Base-by-base conservation (phyloP, 2,797 vertebrate species). In the Pantherophis vulpinus region DNA sequence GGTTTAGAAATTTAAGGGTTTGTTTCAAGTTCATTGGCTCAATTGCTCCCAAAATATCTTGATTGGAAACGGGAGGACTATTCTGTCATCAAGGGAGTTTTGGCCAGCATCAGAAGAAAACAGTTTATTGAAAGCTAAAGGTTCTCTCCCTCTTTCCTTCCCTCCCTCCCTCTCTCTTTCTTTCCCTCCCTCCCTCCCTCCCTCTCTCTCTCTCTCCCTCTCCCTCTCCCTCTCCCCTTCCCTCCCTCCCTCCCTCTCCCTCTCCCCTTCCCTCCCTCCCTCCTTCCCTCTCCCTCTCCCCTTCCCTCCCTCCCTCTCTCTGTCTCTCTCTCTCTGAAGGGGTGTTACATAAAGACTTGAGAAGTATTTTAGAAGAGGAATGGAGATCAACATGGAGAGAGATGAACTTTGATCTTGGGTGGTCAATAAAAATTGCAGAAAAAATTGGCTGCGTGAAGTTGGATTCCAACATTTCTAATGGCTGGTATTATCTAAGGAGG, bases 31-130 rank as follows among this genome's bases (percentile, higher is more conserved):
- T 97, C 96, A 97, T 94, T 91, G 94, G 93, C 94, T 96, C 92
- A 96, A 93, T 95, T 90, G 94, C 94, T 97, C 95, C 96, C 61
- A 87, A 94, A 95, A 93, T 55, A 93, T 79, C 94, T 97, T 96
- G 97, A 96, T 96, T 51, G 91, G 95, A 95, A 95, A 86, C 96
- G 96, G 96, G 97, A 97, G 97, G 96, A 96, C 92, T 60, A 1
- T 94, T 90, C 90, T 91, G 25, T 70, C 93, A 92, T 55, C 95
- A 70, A 94, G 95, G 91, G 94, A 95, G 89, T 96, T 94, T 95
- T 88, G 92, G 91, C 95, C 86, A 95, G 93, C 54, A 56, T 55
- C 79, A 93, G 79, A 95, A 96, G 95, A 90, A 93, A 96, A 95
- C 51, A 96, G 94, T 66, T 95, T 90, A 93, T 95, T 92, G 93